Evolutionary conservation across 2,797 vertebrate genomes (phyloP), one percentile per base, ranked within the genome.

Genomic region (Dermochelys coriacea): DNA sequence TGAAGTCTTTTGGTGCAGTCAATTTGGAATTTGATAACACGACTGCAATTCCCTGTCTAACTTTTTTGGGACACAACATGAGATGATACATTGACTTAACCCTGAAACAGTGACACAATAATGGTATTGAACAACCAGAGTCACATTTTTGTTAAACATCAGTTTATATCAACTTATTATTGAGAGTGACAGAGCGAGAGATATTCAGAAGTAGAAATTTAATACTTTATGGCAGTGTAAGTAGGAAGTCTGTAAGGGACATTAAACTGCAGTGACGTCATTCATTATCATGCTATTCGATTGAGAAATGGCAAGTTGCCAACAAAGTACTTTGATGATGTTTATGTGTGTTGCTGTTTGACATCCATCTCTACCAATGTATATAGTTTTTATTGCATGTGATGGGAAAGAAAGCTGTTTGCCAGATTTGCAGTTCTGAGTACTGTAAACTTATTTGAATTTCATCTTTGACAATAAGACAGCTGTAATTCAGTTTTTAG

Each of bases 321-420:
- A 97, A 82, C 91, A 84, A 97, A 88, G 34, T 90, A 95, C 96
- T 98, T 97, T 89, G 94, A 92, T 93, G 27, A 85, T 96, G 61
- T 96, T 97, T 93, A 91, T 77, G 14, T 95, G 77, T 87, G 82
- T 84, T 79, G 15, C 80, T 93, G 61, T 95, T 82, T 93, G 91
- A 95, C 88, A 74, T 88, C 90, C 27, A 0, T 93, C 91, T 78
- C 85, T 89, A 75, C 29, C 93, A 95, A 25, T 83, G 50, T 85
- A 79, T 87, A 90, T 71, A 79, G 15, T 37, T 95, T 81, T 92
- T 82, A 75, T 81, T 85, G 47, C 10, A 12, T 0, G 0, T 37
- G 31, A 86, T 77, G 52, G 55, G 57, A 55, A 86, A 95, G 88
- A 85, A 87, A 90, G 18, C 19, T 87, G 6, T 89, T 92, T 90